Evolutionary conservation across 1,140 invertebrate genomes (phyloP).

Genomic region (Delia radicum): DNA sequence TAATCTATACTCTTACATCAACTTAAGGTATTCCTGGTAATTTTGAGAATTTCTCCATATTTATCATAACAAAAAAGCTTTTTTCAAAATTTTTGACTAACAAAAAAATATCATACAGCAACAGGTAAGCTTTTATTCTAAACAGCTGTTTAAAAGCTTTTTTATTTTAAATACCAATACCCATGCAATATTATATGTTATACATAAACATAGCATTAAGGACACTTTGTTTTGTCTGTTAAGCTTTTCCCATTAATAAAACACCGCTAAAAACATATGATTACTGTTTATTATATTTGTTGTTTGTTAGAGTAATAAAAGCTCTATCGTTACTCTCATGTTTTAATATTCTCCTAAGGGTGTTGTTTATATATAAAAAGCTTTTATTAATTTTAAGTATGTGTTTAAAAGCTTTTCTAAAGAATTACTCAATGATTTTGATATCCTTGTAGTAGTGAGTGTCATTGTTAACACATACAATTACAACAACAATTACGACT

Average conservation of each 20-base stretch:
- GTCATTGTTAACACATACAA: conserved; percentile 11
- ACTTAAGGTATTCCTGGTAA: background rate
- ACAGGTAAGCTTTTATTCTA: background rate
- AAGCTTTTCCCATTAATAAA: background rate
- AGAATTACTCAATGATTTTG: background rate
- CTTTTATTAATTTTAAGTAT: background rate
- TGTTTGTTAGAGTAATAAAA: background rate
- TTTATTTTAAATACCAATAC: background rate
- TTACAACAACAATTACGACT: conserved; percentile 7
- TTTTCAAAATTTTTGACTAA: background rate
- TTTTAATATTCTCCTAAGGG: background rate
- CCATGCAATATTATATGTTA: background rate
- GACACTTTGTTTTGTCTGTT: background rate
- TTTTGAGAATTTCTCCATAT: background rate
- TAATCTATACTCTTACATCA: background rate
- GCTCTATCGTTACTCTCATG: no score
- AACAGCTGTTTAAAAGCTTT: conserved; percentile 1
- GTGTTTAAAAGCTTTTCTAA: background rate
- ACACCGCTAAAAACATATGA: background rate
- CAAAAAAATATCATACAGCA: background rate
- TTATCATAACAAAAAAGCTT: background rate
- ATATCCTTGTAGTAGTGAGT: conserved; percentile 18
- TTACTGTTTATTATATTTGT: background rate
- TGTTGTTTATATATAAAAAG: background rate
- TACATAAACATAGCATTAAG: background rate